Conservation (phyloP, 2,888 invertebrate species). For the Phragmatobia fuliginosa region DNA sequence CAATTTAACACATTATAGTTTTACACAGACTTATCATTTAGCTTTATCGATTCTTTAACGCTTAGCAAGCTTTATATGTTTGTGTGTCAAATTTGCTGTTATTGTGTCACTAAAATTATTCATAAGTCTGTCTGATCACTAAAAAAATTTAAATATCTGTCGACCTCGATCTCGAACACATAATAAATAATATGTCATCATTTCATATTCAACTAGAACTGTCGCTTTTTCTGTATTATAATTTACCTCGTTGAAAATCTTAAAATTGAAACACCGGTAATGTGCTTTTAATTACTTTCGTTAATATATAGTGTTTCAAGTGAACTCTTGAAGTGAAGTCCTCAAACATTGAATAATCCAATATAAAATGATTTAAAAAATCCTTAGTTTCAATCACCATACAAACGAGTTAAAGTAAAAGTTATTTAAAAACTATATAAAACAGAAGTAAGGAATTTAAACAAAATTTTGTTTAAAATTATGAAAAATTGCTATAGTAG, state of each 20-base stretch:
- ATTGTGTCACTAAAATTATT: conserved; percentile 26
- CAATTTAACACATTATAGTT: too few species aligned
- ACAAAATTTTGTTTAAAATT: not conserved
- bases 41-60: conserved; percentile 40
- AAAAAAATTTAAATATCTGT: not conserved
- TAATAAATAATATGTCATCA: too few species aligned
- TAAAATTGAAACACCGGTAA: not conserved
- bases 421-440: not conserved
- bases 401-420: not conserved
- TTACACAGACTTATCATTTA: conserved; percentile 21
- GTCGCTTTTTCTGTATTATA: not conserved
- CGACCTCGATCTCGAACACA: not conserved
- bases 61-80: conserved; percentile 41
- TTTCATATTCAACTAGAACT: not conserved
- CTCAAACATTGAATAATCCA: too few species aligned
- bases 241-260: not conserved
- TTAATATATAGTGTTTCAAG: not conserved
- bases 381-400: too few species aligned
- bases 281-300: not conserved
- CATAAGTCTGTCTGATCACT: conserved; percentile 21
- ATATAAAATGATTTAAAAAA: too few species aligned
- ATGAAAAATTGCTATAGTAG: too few species aligned
- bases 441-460: not conserved
- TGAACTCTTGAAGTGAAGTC: not conserved
- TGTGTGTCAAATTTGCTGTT: conserved; percentile 18